Percentiles rank a stretch among this genome's conserved stretches.
These are phyloP conservation scores for Drosophila gunungcola DNA, from an alignment of 1,140 invertebrate genomes.

Conservation along the genomic window DNA sequence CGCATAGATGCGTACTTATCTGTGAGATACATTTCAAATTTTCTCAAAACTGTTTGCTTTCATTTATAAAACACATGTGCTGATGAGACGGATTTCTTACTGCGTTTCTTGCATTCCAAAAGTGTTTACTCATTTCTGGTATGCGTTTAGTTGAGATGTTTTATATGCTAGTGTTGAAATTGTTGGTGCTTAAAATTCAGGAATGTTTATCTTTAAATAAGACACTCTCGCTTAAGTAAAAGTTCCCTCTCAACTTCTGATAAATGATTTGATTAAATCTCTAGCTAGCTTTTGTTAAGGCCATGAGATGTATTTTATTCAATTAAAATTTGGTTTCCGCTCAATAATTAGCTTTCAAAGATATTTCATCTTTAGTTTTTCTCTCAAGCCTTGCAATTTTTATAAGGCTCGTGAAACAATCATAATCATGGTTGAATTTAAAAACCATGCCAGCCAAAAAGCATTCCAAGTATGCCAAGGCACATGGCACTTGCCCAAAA, in stretches of 20 bases:
- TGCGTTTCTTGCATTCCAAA: slow-evolving; percentile 6
- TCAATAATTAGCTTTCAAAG: slow-evolving; percentile 8
- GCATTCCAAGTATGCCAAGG: slow-evolving; percentile 41
- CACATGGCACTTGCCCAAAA: slow-evolving; percentile 39
- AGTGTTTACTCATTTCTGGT: not conserved
- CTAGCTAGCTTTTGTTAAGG: no score
- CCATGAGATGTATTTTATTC: no score
- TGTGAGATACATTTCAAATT: slow-evolving; percentile 20
- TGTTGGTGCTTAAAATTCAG: no score
- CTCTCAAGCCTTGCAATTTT: not conserved
- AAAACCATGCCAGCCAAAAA: slow-evolving; percentile 32
- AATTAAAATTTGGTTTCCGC: not conserved
- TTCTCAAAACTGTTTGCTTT: slow-evolving; percentile 3
- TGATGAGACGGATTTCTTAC: slow-evolving; percentile 1
- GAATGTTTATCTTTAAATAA: not conserved
- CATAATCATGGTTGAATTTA: slow-evolving; percentile 24
- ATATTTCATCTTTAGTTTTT: not conserved
- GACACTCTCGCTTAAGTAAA: not conserved
- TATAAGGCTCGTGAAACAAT: not conserved
- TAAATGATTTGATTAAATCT: no score
- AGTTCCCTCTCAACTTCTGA: no score
- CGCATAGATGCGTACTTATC: slow-evolving; percentile 17
- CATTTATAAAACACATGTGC: not conserved
- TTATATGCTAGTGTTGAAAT: not conserved
- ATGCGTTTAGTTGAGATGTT: slow-evolving; percentile 3